phyloP scores from a whole-genome alignment of 2,113 vertebrate genomes.

The Okapia johnstoni region DNA sequence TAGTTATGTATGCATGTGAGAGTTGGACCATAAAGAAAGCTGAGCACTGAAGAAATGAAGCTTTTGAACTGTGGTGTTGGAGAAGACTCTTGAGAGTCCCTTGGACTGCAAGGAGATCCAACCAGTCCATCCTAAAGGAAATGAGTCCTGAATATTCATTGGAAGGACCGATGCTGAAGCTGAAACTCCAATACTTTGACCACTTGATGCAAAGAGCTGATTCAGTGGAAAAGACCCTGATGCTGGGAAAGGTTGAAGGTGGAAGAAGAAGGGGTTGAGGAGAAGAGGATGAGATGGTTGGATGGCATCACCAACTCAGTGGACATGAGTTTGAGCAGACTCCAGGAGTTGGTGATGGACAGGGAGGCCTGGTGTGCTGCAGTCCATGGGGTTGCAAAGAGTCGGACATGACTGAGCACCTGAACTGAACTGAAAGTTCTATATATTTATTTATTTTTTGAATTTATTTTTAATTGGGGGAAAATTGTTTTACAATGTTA shows the following conservation, averaged over 20 bases:
- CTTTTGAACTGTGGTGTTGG: neutral
- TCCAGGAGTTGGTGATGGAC: neutral
- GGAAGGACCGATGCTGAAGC: neutral
- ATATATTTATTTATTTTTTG: neutral
- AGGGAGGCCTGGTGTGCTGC: neutral
- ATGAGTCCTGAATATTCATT: neutral
- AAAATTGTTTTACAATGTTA: neutral
- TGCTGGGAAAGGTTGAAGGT: neutral
- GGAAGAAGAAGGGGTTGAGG: neutral
- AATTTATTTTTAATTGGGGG: neutral
- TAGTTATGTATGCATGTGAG: neutral
- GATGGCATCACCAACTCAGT: neutral
- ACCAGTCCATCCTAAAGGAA: neutral
- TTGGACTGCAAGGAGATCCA: neutral
- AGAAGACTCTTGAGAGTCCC: neutral
- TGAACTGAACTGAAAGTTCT: neutral
- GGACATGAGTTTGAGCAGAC: neutral
- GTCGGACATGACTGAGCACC: neutral
- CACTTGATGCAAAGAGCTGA: neutral
- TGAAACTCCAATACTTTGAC: neutral
- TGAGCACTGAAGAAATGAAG: neutral
- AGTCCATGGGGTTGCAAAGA: neutral
- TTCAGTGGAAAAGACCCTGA: neutral
- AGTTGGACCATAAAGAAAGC: neutral
- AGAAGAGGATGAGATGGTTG: neutral